These are phyloP conservation scores for Spizella passerina DNA, from an alignment of 2,797 vertebrate genomes.

Conservation along the genomic window DNA sequence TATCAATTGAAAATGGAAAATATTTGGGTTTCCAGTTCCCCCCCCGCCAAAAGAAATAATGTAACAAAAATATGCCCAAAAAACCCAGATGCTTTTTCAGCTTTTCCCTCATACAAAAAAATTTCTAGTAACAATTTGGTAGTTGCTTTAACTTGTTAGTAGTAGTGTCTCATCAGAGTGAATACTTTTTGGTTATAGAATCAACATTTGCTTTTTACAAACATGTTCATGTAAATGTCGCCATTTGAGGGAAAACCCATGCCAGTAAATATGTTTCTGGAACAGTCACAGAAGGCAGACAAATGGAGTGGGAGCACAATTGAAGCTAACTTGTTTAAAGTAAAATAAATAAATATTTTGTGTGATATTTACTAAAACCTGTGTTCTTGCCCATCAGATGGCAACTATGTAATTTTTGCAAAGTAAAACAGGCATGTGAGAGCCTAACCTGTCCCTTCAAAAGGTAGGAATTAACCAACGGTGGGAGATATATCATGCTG, in stretches of 20 bases:
- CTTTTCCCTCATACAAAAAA: neutral
- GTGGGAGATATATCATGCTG: neutral
- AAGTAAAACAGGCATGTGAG: neutral
- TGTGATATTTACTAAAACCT: neutral
- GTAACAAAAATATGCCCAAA: neutral
- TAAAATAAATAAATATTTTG: slow-evolving; percentile 34
- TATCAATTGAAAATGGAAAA: neutral
- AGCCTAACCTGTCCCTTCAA: neutral
- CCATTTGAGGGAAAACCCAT: neutral
- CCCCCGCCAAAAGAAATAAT: neutral
- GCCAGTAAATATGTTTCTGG: slow-evolving; percentile 50
- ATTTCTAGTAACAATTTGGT: neutral
- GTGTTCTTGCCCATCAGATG: neutral
- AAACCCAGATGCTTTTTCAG: neutral
- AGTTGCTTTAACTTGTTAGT: neutral
- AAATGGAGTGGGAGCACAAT: slow-evolving; percentile 38
- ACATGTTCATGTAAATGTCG: neutral
- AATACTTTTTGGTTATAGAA: neutral
- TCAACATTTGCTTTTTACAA: neutral
- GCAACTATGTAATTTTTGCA: neutral
- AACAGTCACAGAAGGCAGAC: slow-evolving; percentile 43
- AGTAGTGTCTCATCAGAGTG: neutral
- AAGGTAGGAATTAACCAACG: neutral
- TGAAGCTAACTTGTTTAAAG: slow-evolving; percentile 55
- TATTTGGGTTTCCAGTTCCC: neutral